phyloP scores from a whole-genome alignment of 2,113 vertebrate genomes.

The Gavia stellata region DNA sequence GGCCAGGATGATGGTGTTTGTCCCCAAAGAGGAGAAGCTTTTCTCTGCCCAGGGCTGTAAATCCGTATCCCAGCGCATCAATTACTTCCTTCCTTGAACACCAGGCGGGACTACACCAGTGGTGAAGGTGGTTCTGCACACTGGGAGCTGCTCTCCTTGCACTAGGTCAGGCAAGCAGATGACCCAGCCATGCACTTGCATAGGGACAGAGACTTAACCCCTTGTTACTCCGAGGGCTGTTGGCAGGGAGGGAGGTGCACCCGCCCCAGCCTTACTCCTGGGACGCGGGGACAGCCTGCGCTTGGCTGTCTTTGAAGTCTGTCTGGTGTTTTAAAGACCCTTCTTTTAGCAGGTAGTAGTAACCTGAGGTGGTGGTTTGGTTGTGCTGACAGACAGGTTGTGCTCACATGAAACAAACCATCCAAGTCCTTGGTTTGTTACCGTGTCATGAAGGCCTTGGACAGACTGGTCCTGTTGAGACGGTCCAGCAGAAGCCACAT shows the following conservation, averaged over 20 bases:
- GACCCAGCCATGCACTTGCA: neutral
- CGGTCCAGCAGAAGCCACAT: fast-evolving
- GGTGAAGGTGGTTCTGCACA: neutral
- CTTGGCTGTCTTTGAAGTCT: neutral
- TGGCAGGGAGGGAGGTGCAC: neutral
- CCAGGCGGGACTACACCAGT: neutral
- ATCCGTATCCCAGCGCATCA: conserved; percentile 89
- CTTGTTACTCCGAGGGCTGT: fast-evolving
- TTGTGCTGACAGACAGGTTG: neutral
- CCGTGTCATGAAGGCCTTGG: neutral
- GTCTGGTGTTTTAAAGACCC: neutral
- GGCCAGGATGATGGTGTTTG: conserved; percentile 86
- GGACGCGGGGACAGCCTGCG: neutral
- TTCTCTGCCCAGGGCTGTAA: conserved; percentile 97
- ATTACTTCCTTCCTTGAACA: conserved; percentile 84
- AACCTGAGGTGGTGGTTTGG: neutral
- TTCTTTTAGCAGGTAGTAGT: neutral
- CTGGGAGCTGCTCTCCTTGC: neutral
- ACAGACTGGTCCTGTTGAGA: neutral
- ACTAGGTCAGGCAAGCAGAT: neutral
- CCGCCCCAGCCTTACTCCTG: neutral
- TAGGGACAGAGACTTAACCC: neutral
- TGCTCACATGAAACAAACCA: too few relatives aligned
- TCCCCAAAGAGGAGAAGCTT: conserved; percentile 87
- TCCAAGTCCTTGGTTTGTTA: neutral